phyloP scores from a whole-genome alignment of 2,113 vertebrate genomes.

The Platichthys flesus region DNA sequence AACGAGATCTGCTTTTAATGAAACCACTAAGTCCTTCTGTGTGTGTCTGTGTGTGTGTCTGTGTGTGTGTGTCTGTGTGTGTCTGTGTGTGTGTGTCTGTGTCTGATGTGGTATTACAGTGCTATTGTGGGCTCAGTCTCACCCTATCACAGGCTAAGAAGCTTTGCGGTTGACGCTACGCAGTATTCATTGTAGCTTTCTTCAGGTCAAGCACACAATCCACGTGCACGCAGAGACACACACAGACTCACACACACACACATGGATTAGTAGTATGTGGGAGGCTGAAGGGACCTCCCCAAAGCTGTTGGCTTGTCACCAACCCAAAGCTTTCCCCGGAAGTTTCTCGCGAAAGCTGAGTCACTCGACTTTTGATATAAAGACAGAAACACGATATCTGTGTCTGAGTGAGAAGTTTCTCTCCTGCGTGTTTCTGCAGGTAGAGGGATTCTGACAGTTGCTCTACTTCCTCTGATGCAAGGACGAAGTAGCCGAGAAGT shows the following conservation, averaged over 20 bases:
- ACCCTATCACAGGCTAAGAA: constrained; percentile 71
- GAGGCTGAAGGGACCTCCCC: constrained; percentile 73
- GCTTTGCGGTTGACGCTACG: constrained; percentile 71
- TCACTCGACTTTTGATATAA: not conserved
- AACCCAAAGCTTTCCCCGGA: constrained; percentile 50
- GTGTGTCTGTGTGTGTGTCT: constrained; percentile 10
- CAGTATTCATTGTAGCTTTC: constrained; percentile 64
- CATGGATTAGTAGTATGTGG: constrained; percentile 67
- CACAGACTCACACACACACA: constrained; percentile 46
- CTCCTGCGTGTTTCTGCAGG: not conserved
- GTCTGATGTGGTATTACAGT: constrained; percentile 77
- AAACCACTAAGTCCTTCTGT: constrained; percentile 69
- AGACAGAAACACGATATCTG: constrained; percentile 17
- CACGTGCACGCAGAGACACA: constrained; percentile 5
- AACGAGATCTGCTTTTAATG: constrained; percentile 77
- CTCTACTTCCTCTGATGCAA: constrained; percentile 11
- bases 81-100: constrained; percentile 53
- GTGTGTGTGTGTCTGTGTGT: constrained; percentile 44
- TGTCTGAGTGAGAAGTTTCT: constrained; percentile 11
- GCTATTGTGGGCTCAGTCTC: constrained; percentile 78
- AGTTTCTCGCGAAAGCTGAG: constrained; percentile 44
- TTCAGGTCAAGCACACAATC: constrained; percentile 58
- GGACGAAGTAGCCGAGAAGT: not conserved
- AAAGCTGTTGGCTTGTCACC: constrained; percentile 62
- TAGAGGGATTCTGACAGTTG: not conserved